Evolutionary conservation across 2,113 vertebrate species (phyloP).

Genomic region (Apeltes quadracus): DNA sequence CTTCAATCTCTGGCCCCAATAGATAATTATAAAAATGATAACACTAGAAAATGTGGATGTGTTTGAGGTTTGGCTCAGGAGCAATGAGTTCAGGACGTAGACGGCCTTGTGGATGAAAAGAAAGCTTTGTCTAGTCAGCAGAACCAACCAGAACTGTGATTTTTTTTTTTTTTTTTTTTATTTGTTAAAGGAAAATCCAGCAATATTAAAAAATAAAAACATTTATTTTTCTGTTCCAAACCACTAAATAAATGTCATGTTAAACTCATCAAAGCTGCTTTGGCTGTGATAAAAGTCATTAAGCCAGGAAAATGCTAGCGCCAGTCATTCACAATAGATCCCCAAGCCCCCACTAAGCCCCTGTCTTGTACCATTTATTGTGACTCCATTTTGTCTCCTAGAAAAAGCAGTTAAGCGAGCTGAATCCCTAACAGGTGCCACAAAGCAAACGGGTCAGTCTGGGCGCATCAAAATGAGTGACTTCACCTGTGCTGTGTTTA

Average conservation of each 20-base stretch:
- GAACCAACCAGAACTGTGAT: not conserved
- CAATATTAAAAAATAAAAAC: too few relatives aligned
- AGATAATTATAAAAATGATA: conserved; percentile 52
- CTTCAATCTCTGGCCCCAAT: conserved; percentile 38
- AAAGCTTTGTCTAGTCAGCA: not conserved
- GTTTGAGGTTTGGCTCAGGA: conserved; percentile 2
- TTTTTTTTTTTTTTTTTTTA: too few relatives aligned
- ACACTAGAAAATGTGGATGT: conserved; percentile 25
- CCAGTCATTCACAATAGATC: not conserved
- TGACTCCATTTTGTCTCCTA: not conserved
- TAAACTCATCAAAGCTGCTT: not conserved
- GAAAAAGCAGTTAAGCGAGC: not conserved
- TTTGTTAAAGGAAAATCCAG: not conserved
- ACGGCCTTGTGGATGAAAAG: conserved; percentile 2
- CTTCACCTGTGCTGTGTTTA: too few relatives aligned
- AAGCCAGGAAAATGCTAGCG: not conserved
- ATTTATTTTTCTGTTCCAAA: too few relatives aligned
- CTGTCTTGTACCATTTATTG: too few relatives aligned
- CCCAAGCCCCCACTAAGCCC: too few relatives aligned
- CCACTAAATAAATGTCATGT: not conserved
- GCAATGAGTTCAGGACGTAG: conserved; percentile 29
- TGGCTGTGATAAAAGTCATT: not conserved
- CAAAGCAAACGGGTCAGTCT: not conserved
- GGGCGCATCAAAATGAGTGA: too few relatives aligned
- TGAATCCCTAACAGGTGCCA: not conserved